Evolutionary conservation across 2,888 invertebrate species (phyloP).

Genomic region (Epiblema foenella): DNA sequence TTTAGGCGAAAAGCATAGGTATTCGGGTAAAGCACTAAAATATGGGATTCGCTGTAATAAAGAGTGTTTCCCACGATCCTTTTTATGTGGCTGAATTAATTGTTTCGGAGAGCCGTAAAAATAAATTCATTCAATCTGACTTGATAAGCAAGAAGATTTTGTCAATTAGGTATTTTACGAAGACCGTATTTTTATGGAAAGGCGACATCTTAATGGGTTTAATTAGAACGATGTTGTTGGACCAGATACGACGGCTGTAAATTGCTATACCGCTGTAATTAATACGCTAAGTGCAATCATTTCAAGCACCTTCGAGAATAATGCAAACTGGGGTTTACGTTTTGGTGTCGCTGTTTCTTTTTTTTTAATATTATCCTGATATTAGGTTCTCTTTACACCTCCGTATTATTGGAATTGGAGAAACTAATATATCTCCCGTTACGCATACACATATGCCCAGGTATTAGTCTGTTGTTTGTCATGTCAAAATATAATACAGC

Average conservation of each 20-base stretch:
- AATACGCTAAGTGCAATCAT: constrained; percentile 1
- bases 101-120: constrained; percentile 34
- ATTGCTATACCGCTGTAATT: constrained; percentile 7
- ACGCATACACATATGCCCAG: too few relatives aligned
- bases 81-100: constrained; percentile 33
- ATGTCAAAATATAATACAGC: too few relatives aligned
- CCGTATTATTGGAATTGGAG: too few relatives aligned
- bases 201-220: constrained; percentile 39
- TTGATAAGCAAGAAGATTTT: constrained; percentile 32
- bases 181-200: constrained; percentile 22
- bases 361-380: too few relatives aligned
- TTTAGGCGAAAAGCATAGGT: neutral
- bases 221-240: constrained; percentile 20
- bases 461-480: too few relatives aligned
- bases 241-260: constrained; percentile 20
- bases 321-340: neutral
- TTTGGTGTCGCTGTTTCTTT: too few relatives aligned
- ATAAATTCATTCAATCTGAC: constrained; percentile 34
- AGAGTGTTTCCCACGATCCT: constrained; percentile 37
- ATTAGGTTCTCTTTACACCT: too few relatives aligned
- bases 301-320: constrained; percentile 12
- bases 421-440: too few relatives aligned
- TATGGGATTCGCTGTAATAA: constrained; percentile 1
- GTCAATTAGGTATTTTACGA: constrained; percentile 34
- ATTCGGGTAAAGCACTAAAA: constrained; percentile 9